phyloP scores from a whole-genome alignment of 37 sponge, comb jelly and placozoan genomes.

The Aplysina aerophoba region DNA sequence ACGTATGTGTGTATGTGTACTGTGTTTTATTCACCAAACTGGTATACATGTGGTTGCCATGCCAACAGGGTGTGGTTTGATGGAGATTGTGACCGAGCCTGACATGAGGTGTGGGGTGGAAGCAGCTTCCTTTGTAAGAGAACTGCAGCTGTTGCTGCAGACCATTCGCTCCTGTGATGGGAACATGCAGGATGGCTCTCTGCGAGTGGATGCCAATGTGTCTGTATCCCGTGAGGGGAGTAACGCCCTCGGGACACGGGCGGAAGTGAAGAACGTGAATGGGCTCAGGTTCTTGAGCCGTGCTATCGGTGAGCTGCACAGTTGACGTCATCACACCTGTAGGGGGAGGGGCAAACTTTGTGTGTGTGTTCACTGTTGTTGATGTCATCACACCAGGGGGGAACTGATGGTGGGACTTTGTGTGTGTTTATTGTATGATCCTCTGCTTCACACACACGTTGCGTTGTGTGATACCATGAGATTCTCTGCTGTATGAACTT shows the following conservation, averaged over 20 bases:
- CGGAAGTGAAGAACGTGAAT: conserved; percentile 72
- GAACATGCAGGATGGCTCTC: conserved; percentile 52
- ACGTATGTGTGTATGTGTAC: neutral
- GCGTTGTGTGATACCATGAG: too few relatives aligned
- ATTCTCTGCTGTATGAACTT: too few relatives aligned
- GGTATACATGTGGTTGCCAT: neutral
- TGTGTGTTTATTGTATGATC: too few relatives aligned
- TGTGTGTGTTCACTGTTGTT: neutral
- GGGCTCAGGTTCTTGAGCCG: conserved; percentile 40
- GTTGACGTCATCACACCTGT: neutral
- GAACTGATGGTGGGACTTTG: neutral
- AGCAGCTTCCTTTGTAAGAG: conserved; percentile 60
- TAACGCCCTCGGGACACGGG: conserved; percentile 32
- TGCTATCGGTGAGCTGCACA: conserved; percentile 47
- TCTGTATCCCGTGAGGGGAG: conserved; percentile 41
- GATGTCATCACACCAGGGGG: neutral
- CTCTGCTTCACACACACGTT: too few relatives aligned
- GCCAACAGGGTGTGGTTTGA: conserved; percentile 58
- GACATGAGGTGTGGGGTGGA: conserved; percentile 52
- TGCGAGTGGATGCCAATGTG: conserved; percentile 79
- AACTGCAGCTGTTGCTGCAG: conserved; percentile 48
- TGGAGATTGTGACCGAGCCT: conserved; percentile 81
- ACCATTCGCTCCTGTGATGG: conserved; percentile 64
- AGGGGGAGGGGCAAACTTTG: neutral
- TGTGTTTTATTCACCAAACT: neutral